Evolutionary conservation across 2,888 invertebrate genomes (phyloP).

Genomic region (Empis stercorea): DNA sequence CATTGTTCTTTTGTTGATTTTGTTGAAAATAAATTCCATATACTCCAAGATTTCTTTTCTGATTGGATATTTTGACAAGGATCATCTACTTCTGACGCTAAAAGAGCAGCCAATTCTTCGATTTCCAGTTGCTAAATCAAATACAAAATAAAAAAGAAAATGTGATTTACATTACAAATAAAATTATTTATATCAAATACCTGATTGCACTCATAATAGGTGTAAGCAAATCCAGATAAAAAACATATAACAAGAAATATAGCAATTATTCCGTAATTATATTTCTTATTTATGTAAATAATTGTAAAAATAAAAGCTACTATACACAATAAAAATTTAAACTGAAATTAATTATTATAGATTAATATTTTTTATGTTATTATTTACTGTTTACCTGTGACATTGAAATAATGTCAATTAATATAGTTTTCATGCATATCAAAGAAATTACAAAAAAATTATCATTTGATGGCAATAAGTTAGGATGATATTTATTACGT

Average conservation of each 20-base stretch:
- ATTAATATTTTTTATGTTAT: background rate
- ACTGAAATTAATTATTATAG: conserved; percentile 12
- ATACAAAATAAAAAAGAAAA: too few relatives aligned
- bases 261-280: conserved; percentile 13
- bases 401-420: conserved; percentile 1
- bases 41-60: conserved; percentile 1
- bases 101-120: background rate
- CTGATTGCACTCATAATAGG: conserved; percentile 28
- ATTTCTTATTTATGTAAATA: conserved; percentile 19
- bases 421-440: background rate
- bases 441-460: too few relatives aligned
- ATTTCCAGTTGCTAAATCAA: conserved; percentile 3
- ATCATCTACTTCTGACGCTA: background rate
- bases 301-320: conserved; percentile 11
- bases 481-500: too few relatives aligned
- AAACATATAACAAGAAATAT: conserved; percentile 17
- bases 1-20: conserved; percentile 10
- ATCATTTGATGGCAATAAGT: too few relatives aligned
- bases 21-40: conserved; percentile 8
- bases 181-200: conserved; percentile 13
- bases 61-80: conserved; percentile 1
- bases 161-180: background rate
- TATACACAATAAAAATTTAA: conserved; percentile 19
- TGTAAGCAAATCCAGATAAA: conserved; percentile 22
- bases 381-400: conserved; percentile 19